Evolutionary conservation across 2,888 invertebrate species (phyloP).

Genomic region (Autographa gamma): DNA sequence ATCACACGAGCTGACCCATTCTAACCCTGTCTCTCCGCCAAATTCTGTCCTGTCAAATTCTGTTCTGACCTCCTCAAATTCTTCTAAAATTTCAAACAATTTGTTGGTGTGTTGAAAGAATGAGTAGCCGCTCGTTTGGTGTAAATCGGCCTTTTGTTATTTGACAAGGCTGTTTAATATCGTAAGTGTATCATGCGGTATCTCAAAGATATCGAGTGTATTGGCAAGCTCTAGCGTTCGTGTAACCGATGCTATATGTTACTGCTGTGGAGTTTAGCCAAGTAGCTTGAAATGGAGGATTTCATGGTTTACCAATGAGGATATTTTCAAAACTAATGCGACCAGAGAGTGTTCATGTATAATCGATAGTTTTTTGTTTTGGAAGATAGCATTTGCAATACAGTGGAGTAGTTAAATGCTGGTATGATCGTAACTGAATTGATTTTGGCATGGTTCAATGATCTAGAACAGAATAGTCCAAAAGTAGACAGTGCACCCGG

Average conservation of each 20-base stretch:
- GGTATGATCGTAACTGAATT: background rate
- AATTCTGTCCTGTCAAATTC: too few relatives aligned
- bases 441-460: background rate
- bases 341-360: background rate
- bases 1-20: too few relatives aligned
- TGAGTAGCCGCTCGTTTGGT: too few relatives aligned
- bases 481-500: constrained; percentile 15
- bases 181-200: constrained; percentile 41
- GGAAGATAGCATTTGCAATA: too few relatives aligned
- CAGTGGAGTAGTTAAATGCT: too few relatives aligned
- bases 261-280: constrained; percentile 16
- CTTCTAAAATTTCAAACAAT: too few relatives aligned
- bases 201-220: constrained; percentile 38
- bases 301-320: background rate
- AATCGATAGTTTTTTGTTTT: background rate
- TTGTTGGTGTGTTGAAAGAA: too few relatives aligned
- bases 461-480: constrained; percentile 6
- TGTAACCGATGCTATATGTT: constrained; percentile 15
- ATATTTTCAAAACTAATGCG: background rate
- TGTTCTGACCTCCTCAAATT: too few relatives aligned
- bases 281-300: background rate
- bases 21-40: too few relatives aligned
- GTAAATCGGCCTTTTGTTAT: background rate
- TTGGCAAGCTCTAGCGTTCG: constrained; percentile 17
- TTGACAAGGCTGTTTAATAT: constrained; percentile 42